Evolutionary conservation across 2,113 vertebrate species (phyloP).

Genomic region (Oryzias celebensis): DNA sequence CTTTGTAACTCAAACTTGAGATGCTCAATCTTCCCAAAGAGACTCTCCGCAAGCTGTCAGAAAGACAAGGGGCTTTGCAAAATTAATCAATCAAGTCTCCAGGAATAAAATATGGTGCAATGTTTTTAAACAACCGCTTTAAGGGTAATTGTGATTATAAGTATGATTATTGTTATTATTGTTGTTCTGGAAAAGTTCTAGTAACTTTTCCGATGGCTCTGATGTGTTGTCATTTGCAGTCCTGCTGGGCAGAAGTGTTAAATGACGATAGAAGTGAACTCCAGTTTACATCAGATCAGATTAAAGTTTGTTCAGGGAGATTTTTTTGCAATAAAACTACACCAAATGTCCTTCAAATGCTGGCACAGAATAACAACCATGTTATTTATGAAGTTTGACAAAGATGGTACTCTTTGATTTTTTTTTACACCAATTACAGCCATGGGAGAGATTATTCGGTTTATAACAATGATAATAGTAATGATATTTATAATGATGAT

Average conservation of each 20-base stretch:
- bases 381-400: slow-evolving; percentile 70
- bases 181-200: slow-evolving; percentile 62
- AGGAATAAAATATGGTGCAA: slow-evolving; percentile 62
- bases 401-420: slow-evolving; percentile 65
- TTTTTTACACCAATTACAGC: slow-evolving; percentile 56
- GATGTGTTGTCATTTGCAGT: slow-evolving; percentile 74
- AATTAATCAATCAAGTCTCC: too few species aligned
- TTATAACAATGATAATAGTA: slow-evolving; percentile 77
- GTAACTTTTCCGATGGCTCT: slow-evolving; percentile 14
- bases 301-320: slow-evolving; percentile 22
- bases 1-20: slow-evolving; percentile 4
- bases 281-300: slow-evolving; percentile 57
- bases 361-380: slow-evolving; percentile 47
- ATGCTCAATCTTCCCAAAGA: neutral
- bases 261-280: slow-evolving; percentile 65
- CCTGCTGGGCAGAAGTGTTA: slow-evolving; percentile 83
- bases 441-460: slow-evolving; percentile 47
- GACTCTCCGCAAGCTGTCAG: slow-evolving; percentile 60
- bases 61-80: slow-evolving; percentile 28
- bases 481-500: slow-evolving; percentile 81
- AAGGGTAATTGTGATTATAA: slow-evolving; percentile 74
- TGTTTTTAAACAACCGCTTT: slow-evolving; percentile 55
- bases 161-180: slow-evolving; percentile 80
- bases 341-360: slow-evolving; percentile 21
- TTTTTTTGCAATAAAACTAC: slow-evolving; percentile 17